Conservation (phyloP, 2,888 invertebrate species). For the Phyto melanocephala region DNA sequence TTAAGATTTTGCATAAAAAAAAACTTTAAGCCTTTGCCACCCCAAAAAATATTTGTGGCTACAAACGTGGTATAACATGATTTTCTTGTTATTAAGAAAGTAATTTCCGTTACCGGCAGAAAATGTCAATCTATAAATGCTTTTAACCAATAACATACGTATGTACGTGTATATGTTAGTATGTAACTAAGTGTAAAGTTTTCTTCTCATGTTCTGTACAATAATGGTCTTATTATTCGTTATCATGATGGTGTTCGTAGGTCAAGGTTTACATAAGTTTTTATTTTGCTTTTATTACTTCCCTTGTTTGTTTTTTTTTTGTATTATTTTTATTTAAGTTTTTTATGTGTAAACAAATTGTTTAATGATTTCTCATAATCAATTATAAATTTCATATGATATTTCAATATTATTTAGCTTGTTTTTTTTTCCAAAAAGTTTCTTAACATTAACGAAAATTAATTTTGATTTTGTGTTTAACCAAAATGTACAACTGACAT, state of each 20-base stretch:
- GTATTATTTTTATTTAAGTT: not conserved
- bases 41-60: too few relatives aligned
- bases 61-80: too few relatives aligned
- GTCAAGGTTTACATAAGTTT: conserved; percentile 59
- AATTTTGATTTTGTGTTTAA: conserved; percentile 20
- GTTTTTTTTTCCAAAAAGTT: not conserved
- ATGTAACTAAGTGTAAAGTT: not conserved
- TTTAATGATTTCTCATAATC: conserved; percentile 53
- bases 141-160: not conserved
- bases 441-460: conserved; percentile 9
- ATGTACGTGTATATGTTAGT: not conserved
- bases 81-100: too few relatives aligned
- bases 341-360: conserved; percentile 44
- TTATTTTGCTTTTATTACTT: conserved; percentile 29
- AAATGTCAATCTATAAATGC: conserved; percentile 36
- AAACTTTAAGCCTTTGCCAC: too few relatives aligned
- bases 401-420: not conserved
- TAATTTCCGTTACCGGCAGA: too few relatives aligned
- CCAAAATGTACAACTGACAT: conserved; percentile 52
- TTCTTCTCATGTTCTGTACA: not conserved
- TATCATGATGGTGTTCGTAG: conserved; percentile 33
- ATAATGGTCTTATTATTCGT: conserved; percentile 34
- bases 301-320: conserved; percentile 17
- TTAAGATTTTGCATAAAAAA: too few relatives aligned
- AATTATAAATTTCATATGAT: conserved; percentile 48